Percentiles rank a stretch among this genome's conserved stretches.
These are phyloP conservation scores for Hypomesus transpacificus DNA, from an alignment of 2,113 vertebrate species.

Conservation along the genomic window DNA sequence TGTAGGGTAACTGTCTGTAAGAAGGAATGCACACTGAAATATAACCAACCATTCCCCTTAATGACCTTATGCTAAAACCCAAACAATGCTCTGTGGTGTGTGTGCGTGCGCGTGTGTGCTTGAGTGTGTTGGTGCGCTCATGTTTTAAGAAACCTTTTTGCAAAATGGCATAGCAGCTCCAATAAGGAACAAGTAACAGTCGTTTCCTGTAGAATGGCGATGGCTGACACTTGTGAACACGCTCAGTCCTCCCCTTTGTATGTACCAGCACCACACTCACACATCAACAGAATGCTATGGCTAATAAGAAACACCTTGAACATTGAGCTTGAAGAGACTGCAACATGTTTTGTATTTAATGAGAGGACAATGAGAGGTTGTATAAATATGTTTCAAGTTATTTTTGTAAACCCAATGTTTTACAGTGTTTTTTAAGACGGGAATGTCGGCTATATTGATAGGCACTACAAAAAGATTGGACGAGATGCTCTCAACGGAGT, in stretches of 20 bases:
- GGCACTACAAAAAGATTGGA: slow-evolving; percentile 33
- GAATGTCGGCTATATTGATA: slow-evolving; percentile 65
- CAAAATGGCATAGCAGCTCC: slow-evolving; percentile 29
- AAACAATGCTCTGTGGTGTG: slow-evolving; percentile 32
- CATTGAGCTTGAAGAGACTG: slow-evolving; percentile 45
- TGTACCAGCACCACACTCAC: slow-evolving; percentile 43
- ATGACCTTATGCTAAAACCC: slow-evolving; percentile 11
- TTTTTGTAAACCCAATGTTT: slow-evolving; percentile 76
- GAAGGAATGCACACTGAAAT: slow-evolving; percentile 12
- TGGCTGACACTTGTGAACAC: slow-evolving; percentile 38
- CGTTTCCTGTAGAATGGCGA: slow-evolving; percentile 24
- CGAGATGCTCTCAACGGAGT: slow-evolving; percentile 28
- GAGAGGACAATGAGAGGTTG: slow-evolving; percentile 45
- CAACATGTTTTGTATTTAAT: slow-evolving; percentile 65
- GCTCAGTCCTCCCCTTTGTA: slow-evolving; percentile 34
- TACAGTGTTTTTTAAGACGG: slow-evolving; percentile 71
- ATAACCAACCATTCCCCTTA: background rate
- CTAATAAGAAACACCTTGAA: slow-evolving; percentile 41
- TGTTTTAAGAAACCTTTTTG: slow-evolving; percentile 14
- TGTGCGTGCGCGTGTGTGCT: slow-evolving; percentile 44
- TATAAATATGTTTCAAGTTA: slow-evolving; percentile 70
- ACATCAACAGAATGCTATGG: slow-evolving; percentile 34
- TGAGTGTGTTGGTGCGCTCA: slow-evolving; percentile 43
- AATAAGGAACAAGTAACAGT: slow-evolving; percentile 21
- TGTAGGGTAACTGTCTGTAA: background rate